Conservation (phyloP, 2,797 vertebrate species). For the Syndactyla subalaris region DNA sequence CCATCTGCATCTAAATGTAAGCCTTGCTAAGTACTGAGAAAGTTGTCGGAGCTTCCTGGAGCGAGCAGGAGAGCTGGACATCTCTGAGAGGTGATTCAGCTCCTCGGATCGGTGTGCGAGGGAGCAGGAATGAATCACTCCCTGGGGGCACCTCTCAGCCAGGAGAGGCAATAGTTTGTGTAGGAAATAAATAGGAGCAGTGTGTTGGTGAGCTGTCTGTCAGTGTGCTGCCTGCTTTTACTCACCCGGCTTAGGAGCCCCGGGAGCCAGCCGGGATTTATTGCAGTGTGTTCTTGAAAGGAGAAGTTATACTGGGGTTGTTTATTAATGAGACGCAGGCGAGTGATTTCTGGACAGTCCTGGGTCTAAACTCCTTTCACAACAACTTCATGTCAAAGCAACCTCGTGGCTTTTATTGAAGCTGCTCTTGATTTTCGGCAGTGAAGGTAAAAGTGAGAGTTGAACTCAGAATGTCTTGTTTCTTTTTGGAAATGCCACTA, state of each 20-base stretch:
- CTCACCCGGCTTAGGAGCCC: not conserved
- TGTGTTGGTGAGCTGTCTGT: not conserved
- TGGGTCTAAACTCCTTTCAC: not conserved
- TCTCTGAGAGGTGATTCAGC: conserved; percentile 35
- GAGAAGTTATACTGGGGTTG: not conserved
- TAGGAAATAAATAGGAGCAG: not conserved
- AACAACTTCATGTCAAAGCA: not conserved
- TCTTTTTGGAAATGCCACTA: not conserved
- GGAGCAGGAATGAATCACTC: conserved; percentile 22
- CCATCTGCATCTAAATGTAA: not conserved
- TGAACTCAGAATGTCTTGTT: not conserved
- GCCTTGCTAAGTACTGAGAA: not conserved
- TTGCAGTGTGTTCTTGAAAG: not conserved
- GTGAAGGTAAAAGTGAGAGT: not conserved
- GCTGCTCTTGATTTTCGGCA: not conserved
- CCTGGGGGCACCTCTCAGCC: not conserved
- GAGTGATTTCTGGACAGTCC: not conserved
- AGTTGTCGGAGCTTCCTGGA: not conserved
- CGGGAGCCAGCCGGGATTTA: not conserved
- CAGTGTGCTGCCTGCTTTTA: not conserved
- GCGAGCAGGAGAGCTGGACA: not conserved
- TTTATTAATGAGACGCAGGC: not conserved
- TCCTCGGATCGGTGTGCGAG: not conserved
- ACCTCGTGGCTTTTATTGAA: not conserved
- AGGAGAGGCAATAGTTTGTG: not conserved